Conservation (phyloP, 2,113 vertebrate species). For the Baryphthengus martii region DNA sequence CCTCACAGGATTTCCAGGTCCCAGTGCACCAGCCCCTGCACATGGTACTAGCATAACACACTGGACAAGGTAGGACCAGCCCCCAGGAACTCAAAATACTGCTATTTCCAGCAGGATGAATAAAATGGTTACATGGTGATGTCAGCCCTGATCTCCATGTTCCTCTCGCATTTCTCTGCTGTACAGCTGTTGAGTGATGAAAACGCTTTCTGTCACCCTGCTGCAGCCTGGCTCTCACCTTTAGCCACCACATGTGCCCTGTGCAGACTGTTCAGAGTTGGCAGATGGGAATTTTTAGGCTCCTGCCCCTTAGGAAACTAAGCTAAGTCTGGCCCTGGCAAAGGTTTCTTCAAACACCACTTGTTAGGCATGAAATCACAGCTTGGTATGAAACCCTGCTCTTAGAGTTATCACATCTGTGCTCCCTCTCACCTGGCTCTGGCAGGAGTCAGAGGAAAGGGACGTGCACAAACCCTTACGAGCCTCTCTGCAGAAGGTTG, state of each 20-base stretch:
- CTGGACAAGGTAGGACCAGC: not conserved
- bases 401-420: accelerated
- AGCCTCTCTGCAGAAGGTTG: not conserved
- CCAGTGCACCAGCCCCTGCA: not conserved
- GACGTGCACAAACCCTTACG: not conserved
- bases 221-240: not conserved
- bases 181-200: not conserved
- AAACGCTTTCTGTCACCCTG: accelerated
- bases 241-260: not conserved
- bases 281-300: not conserved
- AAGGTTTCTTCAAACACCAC: not conserved
- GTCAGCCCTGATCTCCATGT: not conserved
- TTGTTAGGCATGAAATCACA: not conserved
- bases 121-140: not conserved
- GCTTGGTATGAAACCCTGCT: not conserved
- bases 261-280: not conserved
- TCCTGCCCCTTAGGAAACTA: not conserved
- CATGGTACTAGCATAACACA: not conserved
- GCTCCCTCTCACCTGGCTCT: not conserved
- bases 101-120: not conserved
- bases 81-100: not conserved
- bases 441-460: not conserved
- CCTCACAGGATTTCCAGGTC: not conserved
- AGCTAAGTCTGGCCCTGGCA: not conserved
- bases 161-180: not conserved